Conservation (phyloP, 2,113 vertebrate genomes). For the Sylvia atricapilla region DNA sequence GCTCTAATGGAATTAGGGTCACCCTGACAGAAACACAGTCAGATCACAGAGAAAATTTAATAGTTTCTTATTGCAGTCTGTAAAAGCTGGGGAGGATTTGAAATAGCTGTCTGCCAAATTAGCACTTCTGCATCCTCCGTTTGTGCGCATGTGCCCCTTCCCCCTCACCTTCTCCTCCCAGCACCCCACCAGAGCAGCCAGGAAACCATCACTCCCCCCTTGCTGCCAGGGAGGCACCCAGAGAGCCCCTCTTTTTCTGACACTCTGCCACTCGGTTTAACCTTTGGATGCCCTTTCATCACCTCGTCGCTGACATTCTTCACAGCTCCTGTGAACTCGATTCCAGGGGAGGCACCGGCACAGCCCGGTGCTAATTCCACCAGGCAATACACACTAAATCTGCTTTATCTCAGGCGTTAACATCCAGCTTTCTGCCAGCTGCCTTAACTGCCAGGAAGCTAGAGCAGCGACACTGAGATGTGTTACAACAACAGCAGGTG, state of each 20-base stretch:
- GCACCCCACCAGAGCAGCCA: neutral
- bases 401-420: neutral
- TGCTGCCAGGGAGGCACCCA: neutral
- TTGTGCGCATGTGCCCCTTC: neutral
- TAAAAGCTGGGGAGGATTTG: conserved; percentile 17
- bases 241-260: neutral
- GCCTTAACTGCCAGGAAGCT: neutral
- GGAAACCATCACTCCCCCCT: neutral
- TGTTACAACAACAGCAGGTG: neutral
- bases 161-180: neutral
- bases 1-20: conserved; percentile 72
- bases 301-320: neutral
- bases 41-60: conserved; percentile 61
- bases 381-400: neutral
- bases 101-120: conserved; percentile 41
- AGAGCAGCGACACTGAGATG: neutral
- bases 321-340: neutral
- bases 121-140: neutral
- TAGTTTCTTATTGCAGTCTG: conserved; percentile 48
- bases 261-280: neutral
- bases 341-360: neutral
- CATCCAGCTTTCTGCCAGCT: neutral
- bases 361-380: fast-evolving
- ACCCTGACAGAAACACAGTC: conserved; percentile 68
- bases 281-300: neutral